These are phyloP conservation scores for Drosophila ezoana DNA, from an alignment of 2,888 invertebrate genomes.

Conservation along the genomic window DNA sequence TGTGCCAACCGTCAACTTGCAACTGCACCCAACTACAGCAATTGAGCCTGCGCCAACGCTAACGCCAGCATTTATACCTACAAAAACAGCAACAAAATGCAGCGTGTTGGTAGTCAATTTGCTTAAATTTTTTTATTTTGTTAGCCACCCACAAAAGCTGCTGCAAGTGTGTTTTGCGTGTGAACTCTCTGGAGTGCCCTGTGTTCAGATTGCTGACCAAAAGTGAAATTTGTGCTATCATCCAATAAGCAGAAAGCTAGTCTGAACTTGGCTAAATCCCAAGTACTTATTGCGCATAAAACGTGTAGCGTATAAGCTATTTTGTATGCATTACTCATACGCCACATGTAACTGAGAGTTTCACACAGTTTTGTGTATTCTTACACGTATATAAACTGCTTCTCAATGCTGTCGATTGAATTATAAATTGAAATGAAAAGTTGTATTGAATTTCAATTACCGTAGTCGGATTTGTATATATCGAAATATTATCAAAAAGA, in stretches of 20 bases:
- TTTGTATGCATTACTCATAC: constrained; percentile 61
- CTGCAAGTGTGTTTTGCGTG: constrained; percentile 51
- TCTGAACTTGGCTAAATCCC: constrained; percentile 40
- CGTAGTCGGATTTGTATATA: neutral
- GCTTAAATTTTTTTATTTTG: constrained; percentile 46
- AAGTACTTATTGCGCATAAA: constrained; percentile 48
- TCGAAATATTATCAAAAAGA: no score
- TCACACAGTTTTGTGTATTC: constrained; percentile 2
- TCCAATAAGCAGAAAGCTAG: constrained; percentile 38
- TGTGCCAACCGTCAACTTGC: constrained; percentile 51
- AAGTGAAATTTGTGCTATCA: constrained; percentile 50
- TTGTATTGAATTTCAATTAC: neutral
- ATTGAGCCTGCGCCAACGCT: constrained; percentile 45
- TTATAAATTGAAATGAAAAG: constrained; percentile 1
- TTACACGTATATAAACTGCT: constrained; percentile 20
- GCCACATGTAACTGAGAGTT: constrained; percentile 21
- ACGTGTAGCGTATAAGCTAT: constrained; percentile 32
- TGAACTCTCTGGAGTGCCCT: constrained; percentile 43
- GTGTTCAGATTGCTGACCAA: constrained; percentile 38
- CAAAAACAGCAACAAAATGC: constrained; percentile 22
- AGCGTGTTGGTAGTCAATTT: constrained; percentile 61
- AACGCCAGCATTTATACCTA: constrained; percentile 34
- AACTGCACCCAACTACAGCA: constrained; percentile 40
- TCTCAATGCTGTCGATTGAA: constrained; percentile 31
- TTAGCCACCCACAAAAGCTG: constrained; percentile 53